A percentile compares a stretch with the other conserved stretches of the same genome.
Conservation (phyloP, 2,888 invertebrate genomes). For the Morpho achilles region DNA sequence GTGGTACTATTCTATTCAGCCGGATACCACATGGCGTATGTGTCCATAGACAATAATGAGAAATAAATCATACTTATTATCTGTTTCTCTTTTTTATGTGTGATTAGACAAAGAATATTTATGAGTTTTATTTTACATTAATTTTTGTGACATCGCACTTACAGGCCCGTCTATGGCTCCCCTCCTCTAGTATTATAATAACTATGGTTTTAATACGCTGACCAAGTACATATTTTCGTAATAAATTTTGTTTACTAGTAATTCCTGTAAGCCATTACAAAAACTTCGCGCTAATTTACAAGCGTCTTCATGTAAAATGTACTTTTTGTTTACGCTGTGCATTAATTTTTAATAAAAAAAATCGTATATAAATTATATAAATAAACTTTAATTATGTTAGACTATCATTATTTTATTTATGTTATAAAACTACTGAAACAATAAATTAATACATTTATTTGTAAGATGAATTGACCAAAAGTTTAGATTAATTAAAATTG, state of each 20-base stretch:
- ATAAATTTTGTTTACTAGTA: conserved; percentile 2
- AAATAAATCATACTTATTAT: no score
- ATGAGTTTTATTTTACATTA: no score
- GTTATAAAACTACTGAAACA: conserved; percentile 1
- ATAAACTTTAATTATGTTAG: conserved; percentile 1
- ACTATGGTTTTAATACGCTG: no score
- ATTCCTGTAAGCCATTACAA: background rate
- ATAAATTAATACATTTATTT: conserved; percentile 46
- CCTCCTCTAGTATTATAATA: no score
- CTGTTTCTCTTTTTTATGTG: no score
- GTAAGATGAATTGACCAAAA: conserved; percentile 75
- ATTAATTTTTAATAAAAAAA: conserved; percentile 3
- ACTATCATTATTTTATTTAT: conserved; percentile 1
- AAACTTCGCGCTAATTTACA: conserved; percentile 4
- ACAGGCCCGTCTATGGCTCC: no score
- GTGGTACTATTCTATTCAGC: no score
- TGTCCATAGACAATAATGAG: no score
- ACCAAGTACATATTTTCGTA: no score
- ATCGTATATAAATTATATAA: background rate
- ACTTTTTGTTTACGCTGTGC: background rate
- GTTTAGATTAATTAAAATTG: conserved; percentile 53
- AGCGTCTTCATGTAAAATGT: background rate
- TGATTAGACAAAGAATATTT: no score
- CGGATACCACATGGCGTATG: no score
- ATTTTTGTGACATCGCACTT: no score